phyloP scores from a whole-genome alignment of 2,888 invertebrate species.

The Sinotaia quadrata region DNA sequence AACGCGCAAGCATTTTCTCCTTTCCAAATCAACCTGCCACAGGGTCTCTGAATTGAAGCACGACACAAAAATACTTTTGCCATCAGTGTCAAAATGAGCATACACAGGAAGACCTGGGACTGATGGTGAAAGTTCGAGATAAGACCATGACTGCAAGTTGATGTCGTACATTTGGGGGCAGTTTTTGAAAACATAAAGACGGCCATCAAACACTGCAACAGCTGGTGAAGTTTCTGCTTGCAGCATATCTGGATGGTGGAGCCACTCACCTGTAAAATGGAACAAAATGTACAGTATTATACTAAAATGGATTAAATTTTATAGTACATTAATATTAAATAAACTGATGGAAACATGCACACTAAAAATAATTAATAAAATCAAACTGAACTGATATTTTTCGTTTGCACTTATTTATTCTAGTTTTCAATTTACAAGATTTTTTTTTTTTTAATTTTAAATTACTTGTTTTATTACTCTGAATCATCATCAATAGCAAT shows the following conservation, averaged over 20 bases:
- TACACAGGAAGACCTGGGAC: conserved; percentile 13
- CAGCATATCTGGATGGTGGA: conserved; percentile 5
- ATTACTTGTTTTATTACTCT: no score
- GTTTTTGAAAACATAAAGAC: conserved; percentile 25
- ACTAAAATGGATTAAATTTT: no score
- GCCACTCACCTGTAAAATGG: conserved; percentile 12
- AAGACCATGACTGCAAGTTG: not conserved
- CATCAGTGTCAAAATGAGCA: not conserved
- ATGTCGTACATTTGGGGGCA: conserved; percentile 12
- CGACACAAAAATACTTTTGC: conserved; percentile 7
- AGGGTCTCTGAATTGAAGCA: conserved; percentile 19
- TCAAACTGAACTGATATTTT: not conserved
- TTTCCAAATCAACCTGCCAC: conserved; percentile 17
- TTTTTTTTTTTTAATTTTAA: no score
- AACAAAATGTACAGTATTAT: no score
- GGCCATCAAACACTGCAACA: not conserved
- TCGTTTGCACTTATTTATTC: no score
- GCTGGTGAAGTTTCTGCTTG: conserved; percentile 19
- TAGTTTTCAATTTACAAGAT: no score
- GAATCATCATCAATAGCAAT: no score
- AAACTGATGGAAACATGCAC: not conserved
- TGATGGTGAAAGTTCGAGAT: not conserved
- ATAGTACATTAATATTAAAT: no score
- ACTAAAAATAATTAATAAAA: not conserved
- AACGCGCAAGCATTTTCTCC: not conserved